These are phyloP conservation scores for Crotalus helleri DNA, from an alignment of 2,113 vertebrate species.

Conservation along the genomic window DNA sequence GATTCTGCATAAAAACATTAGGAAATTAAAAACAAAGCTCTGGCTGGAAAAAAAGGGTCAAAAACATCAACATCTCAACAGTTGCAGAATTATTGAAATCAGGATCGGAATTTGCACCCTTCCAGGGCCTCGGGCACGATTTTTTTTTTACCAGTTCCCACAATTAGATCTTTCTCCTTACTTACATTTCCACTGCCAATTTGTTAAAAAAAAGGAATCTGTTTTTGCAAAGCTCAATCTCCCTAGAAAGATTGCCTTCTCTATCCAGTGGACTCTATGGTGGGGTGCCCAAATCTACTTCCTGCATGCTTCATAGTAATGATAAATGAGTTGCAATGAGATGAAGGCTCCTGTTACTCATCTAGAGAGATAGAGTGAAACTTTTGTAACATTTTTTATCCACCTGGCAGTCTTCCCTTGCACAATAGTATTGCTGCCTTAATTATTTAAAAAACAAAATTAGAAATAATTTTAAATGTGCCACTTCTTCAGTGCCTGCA, in stretches of 20 bases:
- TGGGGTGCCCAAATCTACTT: not conserved
- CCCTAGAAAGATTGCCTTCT: not conserved
- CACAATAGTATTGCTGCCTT: not conserved
- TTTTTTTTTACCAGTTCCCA: not conserved
- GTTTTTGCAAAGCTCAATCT: not conserved
- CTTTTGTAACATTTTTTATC: not conserved
- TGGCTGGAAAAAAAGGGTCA: not conserved
- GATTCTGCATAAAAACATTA: not conserved
- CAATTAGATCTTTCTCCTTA: not conserved
- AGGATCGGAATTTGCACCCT: not conserved
- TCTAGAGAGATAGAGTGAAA: not conserved
- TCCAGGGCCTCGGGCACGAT: not conserved
- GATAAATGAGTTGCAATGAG: not conserved
- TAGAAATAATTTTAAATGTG: not conserved
- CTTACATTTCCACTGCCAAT: not conserved
- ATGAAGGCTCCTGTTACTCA: not conserved
- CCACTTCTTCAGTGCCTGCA: not conserved
- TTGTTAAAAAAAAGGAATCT: not conserved
- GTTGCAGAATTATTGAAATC: not conserved
- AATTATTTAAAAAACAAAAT: not conserved
- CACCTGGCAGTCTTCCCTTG: not conserved
- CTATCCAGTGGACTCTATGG: not conserved
- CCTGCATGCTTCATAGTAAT: not conserved
- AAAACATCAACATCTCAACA: not conserved
- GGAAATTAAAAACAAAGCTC: not conserved